These are phyloP conservation scores for Upupa epops DNA, from an alignment of 2,113 vertebrate genomes.

Conservation along the genomic window DNA sequence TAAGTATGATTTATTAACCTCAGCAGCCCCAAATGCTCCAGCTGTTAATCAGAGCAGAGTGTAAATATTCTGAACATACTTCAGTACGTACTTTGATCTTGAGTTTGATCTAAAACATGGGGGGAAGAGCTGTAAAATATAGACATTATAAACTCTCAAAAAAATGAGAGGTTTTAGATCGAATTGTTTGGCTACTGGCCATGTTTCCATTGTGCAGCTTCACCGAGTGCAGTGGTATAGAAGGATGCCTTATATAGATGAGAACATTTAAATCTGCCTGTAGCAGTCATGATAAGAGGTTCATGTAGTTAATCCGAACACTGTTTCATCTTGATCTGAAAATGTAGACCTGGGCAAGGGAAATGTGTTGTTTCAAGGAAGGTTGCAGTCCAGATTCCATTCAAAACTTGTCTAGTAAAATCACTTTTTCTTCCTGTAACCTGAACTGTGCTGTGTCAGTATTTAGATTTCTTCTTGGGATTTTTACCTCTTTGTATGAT, in stretches of 20 bases:
- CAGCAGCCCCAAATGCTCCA: neutral
- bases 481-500: neutral
- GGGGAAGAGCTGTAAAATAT: neutral
- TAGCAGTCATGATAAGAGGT: neutral
- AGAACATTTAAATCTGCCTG: neutral
- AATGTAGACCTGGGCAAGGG: neutral
- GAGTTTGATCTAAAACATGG: constrained; percentile 1
- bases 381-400: neutral
- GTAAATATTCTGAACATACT: constrained; percentile 2
- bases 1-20: neutral
- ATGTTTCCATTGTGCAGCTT: constrained; percentile 39
- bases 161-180: constrained; percentile 26
- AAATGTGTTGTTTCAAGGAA: neutral
- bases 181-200: constrained; percentile 31
- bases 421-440: neutral
- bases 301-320: neutral
- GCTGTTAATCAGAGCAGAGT: neutral
- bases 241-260: constrained; percentile 55
- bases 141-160: neutral
- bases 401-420: neutral
- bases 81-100: constrained; percentile 6
- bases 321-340: neutral
- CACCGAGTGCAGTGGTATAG: neutral
- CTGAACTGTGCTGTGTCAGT: neutral
- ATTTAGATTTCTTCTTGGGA: neutral